Conservation (phyloP, 2,888 invertebrate species). For the Tipula lateralis region DNA sequence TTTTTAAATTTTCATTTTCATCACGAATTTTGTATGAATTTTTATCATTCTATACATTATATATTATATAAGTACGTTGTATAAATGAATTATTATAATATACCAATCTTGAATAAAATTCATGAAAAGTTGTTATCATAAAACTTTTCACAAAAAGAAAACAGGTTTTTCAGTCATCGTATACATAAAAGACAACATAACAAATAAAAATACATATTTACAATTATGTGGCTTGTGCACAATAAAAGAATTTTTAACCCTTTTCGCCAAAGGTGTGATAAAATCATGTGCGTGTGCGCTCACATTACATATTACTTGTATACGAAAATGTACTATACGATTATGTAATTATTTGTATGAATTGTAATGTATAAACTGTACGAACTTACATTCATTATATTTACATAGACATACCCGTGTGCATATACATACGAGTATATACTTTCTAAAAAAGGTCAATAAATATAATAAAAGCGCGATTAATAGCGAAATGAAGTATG, state of each 20-base stretch:
- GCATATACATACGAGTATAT: not conserved
- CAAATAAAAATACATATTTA: not conserved
- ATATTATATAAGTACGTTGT: not conserved
- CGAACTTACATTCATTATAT: not conserved
- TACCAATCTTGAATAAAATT: not conserved
- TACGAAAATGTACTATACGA: not conserved
- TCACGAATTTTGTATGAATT: not conserved
- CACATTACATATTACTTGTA: too few relatives aligned
- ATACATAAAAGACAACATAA: not conserved
- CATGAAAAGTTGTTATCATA: not conserved
- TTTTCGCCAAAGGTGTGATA: not conserved
- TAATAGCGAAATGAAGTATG: not conserved
- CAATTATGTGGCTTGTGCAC: not conserved
- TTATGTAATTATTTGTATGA: not conserved
- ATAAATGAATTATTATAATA: not conserved
- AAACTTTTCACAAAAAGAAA: not conserved
- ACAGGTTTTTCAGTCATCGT: not conserved
- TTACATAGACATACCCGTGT: not conserved
- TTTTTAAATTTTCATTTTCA: not conserved
- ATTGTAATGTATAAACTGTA: not conserved
- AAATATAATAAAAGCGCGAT: not conserved
- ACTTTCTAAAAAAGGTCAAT: conserved; percentile 9
- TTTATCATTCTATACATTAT: not conserved
- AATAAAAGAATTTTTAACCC: not conserved
- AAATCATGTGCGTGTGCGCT: not conserved